Evolutionary conservation across 2,797 vertebrate species (phyloP), one percentile per base, ranked within the genome.

Genomic region (Phataginus tetradactyla): DNA sequence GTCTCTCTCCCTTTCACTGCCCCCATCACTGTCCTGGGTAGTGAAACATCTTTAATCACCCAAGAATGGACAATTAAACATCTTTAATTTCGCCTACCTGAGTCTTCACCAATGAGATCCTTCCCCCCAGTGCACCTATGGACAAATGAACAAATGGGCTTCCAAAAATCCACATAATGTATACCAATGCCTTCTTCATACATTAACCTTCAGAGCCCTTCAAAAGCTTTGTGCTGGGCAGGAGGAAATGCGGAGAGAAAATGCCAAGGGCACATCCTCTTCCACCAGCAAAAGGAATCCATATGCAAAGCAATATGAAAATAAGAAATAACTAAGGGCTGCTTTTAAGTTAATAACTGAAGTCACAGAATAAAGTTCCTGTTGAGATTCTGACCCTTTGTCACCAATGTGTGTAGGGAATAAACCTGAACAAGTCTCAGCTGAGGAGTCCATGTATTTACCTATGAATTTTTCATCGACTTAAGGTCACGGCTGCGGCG

Each of bases 41-140:
- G 57, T 64, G 61, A 94, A 96, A 55, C 49, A 87, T 74, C 39
- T 94, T 88, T 94, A 66, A 90, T 59, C 90, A 53, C 29, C 34
- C 13, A 20, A 2, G 5, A 96, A 77, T 91, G 74, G 96, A 80
- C 79, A 45, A 45, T 45, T 45, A 45, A 45, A 45, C 45, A 45
- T 45, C 45, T 81, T 89, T 57, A 27, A 25, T 51, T 89, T 94
- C 63, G 55, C 15, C 9, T 77, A 21, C 20, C 18, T 61, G 29
- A n/a, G 14, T 80, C 74, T 69, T 93, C 51, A 45, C 39, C 72
- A 81, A 21, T 42, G 37, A 74, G 27, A 85, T 49, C 74, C 66
- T 77, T 21, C 45, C 37, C 39, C 15, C 25, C 21, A 74, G 23
- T 0, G 4, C n/a, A 69, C 71, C 39, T 25, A 42, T 2, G 1